Percentiles rank a stretch among this genome's conserved stretches.
These are phyloP conservation scores for Dendrocincla tyrannina DNA, from an alignment of 2,797 vertebrate genomes.

Conservation along the genomic window DNA sequence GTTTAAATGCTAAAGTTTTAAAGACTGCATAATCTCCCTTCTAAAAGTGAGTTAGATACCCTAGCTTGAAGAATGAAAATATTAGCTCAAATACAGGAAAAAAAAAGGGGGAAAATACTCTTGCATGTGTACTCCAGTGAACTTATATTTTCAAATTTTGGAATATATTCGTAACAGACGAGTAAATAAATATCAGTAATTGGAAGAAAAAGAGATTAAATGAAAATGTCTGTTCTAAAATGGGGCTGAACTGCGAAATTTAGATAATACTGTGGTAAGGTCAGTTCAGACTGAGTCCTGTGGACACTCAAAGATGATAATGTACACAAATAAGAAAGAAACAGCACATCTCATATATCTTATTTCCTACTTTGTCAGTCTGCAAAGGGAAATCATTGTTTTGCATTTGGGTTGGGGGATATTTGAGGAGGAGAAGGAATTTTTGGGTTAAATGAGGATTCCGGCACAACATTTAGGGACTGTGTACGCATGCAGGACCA, in stretches of 20 bases:
- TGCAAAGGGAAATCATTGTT: not conserved
- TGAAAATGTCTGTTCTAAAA: not conserved
- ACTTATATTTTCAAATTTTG: not conserved
- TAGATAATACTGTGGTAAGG: not conserved
- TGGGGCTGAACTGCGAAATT: not conserved
- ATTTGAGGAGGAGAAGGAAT: not conserved
- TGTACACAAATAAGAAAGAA: not conserved
- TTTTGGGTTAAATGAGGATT: not conserved
- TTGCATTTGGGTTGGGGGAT: not conserved
- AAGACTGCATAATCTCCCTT: not conserved
- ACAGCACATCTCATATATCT: not conserved
- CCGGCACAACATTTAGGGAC: not conserved
- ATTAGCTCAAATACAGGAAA: not conserved
- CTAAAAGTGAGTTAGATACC: not conserved
- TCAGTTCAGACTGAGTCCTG: not conserved
- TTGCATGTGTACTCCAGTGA: not conserved
- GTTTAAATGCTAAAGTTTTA: not conserved
- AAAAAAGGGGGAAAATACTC: not conserved
- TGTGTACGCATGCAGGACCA: not conserved
- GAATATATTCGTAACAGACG: not conserved
- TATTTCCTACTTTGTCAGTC: not conserved
- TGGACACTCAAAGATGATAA: not conserved
- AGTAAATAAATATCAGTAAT: not conserved
- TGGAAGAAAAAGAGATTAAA: not conserved
- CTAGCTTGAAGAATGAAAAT: not conserved